Base-by-base conservation (phyloP, 1,140 invertebrate species). In the Sinonovacula constricta region DNA sequence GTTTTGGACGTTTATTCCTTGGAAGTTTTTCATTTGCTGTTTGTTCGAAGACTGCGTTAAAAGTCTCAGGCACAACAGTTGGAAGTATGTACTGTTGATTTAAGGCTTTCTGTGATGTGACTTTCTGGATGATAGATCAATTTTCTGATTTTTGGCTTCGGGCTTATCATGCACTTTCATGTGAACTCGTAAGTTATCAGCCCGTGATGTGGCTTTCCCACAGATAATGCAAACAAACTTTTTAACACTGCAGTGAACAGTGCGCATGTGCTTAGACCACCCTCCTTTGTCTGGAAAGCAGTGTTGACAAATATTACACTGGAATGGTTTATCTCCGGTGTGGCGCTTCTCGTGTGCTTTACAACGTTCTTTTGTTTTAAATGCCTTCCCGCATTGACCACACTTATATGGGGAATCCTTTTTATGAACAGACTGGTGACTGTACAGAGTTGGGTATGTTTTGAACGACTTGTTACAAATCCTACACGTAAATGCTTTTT, bases 301-400 rank as follows among this genome's bases (percentile, higher is more conserved):
- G 14, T 83, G 85, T 0, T 92, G 91, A 88, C 93, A 94, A 51
- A 92, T 88, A 5, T 90, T 91, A 85, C 93, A 94, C 30, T 91
- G 89, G 80, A 91, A 93, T 49, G 91, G 91, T 70, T 93, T 93
- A 49, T 91, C 90, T 45, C 89, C 91, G 15, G 92, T 89, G 69
- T 94, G 93, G 68, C 90, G 90, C 54, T 91, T 88, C 66, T 92
- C 90, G 83, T 93, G 93, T 26, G 92, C 92, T 53, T 90, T 90
- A 34, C 93, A 87, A 26, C 92, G 91, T 68, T 92, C 91, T 83
- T 91, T 91, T 51, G 93, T 93, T 84, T 93, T 93, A 83, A 94
- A 94, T 0, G 92, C 91, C 87, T 93, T 93, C 71, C 90, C 91
- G 83, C 93, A 94, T 53, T 92, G 90, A 83, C 92, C 85, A 80